phyloP scores from a whole-genome alignment of 2,888 invertebrate genomes.

The Dicyrtoma fusca region DNA sequence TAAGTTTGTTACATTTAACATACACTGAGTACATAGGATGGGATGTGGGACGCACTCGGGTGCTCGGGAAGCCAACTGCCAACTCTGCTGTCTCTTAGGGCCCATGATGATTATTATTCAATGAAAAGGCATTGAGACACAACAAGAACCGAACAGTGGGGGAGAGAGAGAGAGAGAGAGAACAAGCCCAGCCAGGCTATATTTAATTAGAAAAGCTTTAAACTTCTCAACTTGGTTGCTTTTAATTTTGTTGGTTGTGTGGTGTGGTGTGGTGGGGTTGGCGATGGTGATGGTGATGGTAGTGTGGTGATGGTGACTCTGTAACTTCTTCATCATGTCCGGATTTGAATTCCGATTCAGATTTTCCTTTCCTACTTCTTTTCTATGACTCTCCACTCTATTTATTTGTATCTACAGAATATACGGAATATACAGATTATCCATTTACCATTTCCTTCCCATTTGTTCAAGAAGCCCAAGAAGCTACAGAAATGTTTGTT shows the following conservation, averaged over 20 bases:
- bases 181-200: constrained; percentile 38
- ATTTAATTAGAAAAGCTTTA: constrained; percentile 57
- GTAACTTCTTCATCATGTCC: constrained; percentile 23
- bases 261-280: constrained; percentile 1
- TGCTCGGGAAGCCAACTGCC: not conserved
- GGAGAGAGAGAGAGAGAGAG: not conserved
- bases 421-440: not conserved
- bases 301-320: constrained; percentile 11
- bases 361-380: not conserved
- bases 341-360: not conserved
- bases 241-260: constrained; percentile 42
- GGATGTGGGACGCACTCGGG: constrained; percentile 30
- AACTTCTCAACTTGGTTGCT: constrained; percentile 45
- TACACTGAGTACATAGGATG: not conserved
- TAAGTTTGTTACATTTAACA: no score
- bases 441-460: not conserved
- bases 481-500: not conserved
- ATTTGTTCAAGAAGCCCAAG: no score
- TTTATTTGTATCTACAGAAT: no score
- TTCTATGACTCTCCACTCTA: no score
- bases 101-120: constrained; percentile 53
- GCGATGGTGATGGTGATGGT: not conserved
- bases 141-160: constrained; percentile 23
- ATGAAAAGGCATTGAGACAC: constrained; percentile 54
- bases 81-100: constrained; percentile 10